Conservation (phyloP, 2,888 invertebrate genomes). For the Spialia ferax region DNA sequence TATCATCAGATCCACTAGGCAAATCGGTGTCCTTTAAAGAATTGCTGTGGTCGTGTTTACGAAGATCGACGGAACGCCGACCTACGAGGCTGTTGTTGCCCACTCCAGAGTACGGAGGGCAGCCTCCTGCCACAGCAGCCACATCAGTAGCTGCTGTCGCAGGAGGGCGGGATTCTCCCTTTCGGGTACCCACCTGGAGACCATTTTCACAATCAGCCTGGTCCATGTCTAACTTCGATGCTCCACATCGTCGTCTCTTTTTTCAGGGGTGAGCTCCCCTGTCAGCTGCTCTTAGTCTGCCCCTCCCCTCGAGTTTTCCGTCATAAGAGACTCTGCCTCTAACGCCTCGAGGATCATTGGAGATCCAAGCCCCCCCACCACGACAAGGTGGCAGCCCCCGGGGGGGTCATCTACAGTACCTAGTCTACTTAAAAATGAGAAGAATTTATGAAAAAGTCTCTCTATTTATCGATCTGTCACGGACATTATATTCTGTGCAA, state of each 20-base stretch:
- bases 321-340: too few relatives aligned
- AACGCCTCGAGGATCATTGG: too few relatives aligned
- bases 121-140: constrained; percentile 1
- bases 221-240: background rate
- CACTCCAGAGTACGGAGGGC: constrained; percentile 27
- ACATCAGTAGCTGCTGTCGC: background rate
- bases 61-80: constrained; percentile 12
- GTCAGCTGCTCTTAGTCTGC: background rate
- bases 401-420: too few relatives aligned
- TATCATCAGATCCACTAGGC: too few relatives aligned
- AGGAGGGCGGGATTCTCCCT: background rate
- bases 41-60: too few relatives aligned
- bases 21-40: too few relatives aligned
- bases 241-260: constrained; percentile 16
- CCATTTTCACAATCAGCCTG: background rate
- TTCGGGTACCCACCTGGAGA: constrained; percentile 1
- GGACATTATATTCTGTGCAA: too few relatives aligned
- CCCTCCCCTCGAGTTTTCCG: background rate
- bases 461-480: too few relatives aligned
- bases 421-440: too few relatives aligned
- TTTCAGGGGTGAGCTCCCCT: constrained; percentile 15
- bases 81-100: constrained; percentile 37
- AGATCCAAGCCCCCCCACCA: too few relatives aligned
- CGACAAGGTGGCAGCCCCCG: too few relatives aligned
- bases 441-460: too few relatives aligned